phyloP scores from a whole-genome alignment of 2,888 invertebrate species.

The Cataglyphis rosenhaueri region DNA sequence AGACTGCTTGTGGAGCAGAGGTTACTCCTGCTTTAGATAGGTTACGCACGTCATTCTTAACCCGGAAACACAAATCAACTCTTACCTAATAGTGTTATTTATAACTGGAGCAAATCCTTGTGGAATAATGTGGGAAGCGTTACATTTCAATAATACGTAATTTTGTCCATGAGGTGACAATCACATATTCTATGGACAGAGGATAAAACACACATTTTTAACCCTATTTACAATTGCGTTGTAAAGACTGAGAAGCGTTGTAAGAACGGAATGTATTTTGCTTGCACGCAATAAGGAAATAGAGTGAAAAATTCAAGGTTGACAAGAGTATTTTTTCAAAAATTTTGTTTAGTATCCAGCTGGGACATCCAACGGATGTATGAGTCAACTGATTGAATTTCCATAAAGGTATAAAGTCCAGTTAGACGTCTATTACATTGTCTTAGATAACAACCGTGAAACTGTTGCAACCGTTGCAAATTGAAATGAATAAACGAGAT shows the following conservation, averaged over 20 bases:
- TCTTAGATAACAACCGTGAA: background rate
- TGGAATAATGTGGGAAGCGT: background rate
- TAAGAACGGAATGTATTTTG: conserved; percentile 78
- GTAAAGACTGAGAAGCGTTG: conserved; percentile 74
- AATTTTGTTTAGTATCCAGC: conserved; percentile 61
- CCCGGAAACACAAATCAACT: background rate
- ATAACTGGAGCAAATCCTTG: background rate
- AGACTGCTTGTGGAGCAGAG: background rate
- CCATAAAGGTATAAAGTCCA: conserved; percentile 61
- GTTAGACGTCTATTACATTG: conserved; percentile 75
- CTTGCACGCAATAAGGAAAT: conserved; percentile 81
- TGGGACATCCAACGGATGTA: background rate
- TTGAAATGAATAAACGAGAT: background rate
- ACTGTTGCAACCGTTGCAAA: background rate
- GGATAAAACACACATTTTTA: conserved; percentile 80
- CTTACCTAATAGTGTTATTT: background rate
- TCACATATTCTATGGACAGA: conserved; percentile 79
- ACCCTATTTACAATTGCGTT: conserved; percentile 82
- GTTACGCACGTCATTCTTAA: background rate
- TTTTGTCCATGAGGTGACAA: background rate
- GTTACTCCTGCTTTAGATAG: background rate
- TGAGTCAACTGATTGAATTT: conserved; percentile 64
- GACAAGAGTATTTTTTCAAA: conserved; percentile 76
- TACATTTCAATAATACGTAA: background rate
- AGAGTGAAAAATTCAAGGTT: conserved; percentile 68